Percentiles rank a stretch among this genome's conserved stretches.
Conservation (phyloP, 2,797 vertebrate genomes). For the Tragelaphus eurycerus region DNA sequence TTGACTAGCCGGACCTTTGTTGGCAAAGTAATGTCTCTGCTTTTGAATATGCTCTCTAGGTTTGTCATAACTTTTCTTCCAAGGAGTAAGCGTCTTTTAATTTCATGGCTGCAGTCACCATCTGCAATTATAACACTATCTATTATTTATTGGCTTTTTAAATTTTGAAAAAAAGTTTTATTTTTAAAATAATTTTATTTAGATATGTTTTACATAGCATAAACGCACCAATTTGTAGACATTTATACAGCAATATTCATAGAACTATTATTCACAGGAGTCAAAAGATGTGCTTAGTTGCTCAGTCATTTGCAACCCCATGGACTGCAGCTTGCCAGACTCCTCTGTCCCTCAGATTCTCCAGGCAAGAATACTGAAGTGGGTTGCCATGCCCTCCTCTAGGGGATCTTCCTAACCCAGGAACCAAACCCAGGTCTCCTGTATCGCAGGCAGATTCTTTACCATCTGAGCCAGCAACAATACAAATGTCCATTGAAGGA, state of each 20-base stretch:
- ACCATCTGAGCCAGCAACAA: not conserved
- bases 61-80: too few species aligned
- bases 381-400: not conserved
- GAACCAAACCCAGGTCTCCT: not conserved
- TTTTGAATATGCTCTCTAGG: too few species aligned
- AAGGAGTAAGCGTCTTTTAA: too few species aligned
- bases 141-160: not conserved
- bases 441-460: not conserved
- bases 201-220: not conserved
- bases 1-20: too few species aligned
- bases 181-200: not conserved
- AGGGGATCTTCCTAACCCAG: not conserved
- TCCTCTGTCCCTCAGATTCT: not conserved
- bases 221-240: not conserved
- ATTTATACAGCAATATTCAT: not conserved
- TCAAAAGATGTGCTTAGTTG: not conserved
- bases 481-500: not conserved
- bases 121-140: not conserved
- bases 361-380: not conserved
- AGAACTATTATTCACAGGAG: not conserved
- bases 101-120: too few species aligned
- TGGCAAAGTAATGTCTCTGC: too few species aligned
- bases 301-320: not conserved
- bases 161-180: not conserved
- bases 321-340: not conserved